Evolutionary conservation across 1,140 invertebrate species (phyloP), one percentile per base, ranked within the genome.

Genomic region (Caenorhabditis briggsae): DNA sequence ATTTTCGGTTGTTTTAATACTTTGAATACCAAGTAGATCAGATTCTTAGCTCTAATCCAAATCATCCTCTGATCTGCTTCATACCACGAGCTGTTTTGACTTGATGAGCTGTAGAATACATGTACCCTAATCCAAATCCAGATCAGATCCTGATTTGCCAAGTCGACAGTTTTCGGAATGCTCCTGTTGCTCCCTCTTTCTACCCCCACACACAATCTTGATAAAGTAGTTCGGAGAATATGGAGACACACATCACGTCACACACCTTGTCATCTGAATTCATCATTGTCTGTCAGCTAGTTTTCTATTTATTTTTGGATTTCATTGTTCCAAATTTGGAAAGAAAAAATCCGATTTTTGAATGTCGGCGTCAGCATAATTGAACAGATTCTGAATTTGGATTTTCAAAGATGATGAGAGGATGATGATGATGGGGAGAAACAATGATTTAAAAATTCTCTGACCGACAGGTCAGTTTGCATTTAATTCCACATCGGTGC

Each of bases 251-350:
- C 6, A 46, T 46, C 64, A 70, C 64, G 64, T 70, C 64, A 70
- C 33, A 46, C 18, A 18, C 41, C 43, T 16, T 78, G 70, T 50
- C 70, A 78, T 58, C 56, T 8, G 25, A 61, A 61, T 61, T 61
- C 59, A 61, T 70, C 64, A 70, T 64, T 14, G 64, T 70, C 64
- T 78, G 70, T 50, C 46, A 78, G 33, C 33, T 33, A 33, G 33
- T 33, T 33, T 33, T 33, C 33, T 33, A 48, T 20, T 50, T 78
- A 78, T 78, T 78, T 78, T 78, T 50, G 70, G 70, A 78, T 78
- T 25, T 48, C 43, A 78, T 78, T 78, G 70, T 50, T 78, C 70
- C 70, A 78, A 50, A 50, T 78, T 50, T 78, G 70, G 64, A 46
- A 70, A n/a, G n/a, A 59, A 18, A 20, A 59, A 5, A 25, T 20